Evolutionary conservation across 2,113 vertebrate genomes (phyloP), one percentile per base, ranked within the genome.

Genomic region (Dendrocopos noguchii): DNA sequence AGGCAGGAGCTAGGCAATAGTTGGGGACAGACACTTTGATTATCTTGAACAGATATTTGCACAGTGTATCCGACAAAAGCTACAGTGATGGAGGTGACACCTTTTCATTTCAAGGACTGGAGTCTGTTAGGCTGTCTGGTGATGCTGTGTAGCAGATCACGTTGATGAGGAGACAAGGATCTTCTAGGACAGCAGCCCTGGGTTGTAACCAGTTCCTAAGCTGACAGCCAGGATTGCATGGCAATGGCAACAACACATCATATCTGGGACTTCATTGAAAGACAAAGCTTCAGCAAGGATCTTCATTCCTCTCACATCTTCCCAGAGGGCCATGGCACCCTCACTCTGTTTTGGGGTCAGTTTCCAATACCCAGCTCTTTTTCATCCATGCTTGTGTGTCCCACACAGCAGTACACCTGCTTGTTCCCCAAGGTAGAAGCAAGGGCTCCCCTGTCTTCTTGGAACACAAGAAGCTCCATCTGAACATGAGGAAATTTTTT

Each of bases 41-140:
- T 96, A 81, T 96, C 93, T 96, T 57, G 87, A 80, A 50, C 65
- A 95, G 94, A 94, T 83, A 88, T 44, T 90, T 87, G 46, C n/a
- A 29, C 85, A 90, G 73, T 10, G 27, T 68, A 68, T 91, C 95
- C 44, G 17, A 83, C 42, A 53, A 92, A 66, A 92, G 91, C 76
- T 73, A 44, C 67, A 80, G 67, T 0, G 6, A 7, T 63, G 56
- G 80, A 91, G 90, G 95, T 87, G 95, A 94, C 80, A 91, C 31
- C 82, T 95, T 94, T 80, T 55, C 67, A 80, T 64, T 79, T 64
- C 70, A 56, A 71, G 52, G 60, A 39, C 84, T 83, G 76, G 79
- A 80, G 70, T 42, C 47, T 74, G 59, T 63, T 31, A 46, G 46
- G 42, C 59, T 92, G 86, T 56, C 71, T 66, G 63, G 71, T 70